Evolutionary conservation across 2,113 vertebrate genomes (phyloP), one percentile per base, ranked within the genome.

Genomic region (Pavo muticus): DNA sequence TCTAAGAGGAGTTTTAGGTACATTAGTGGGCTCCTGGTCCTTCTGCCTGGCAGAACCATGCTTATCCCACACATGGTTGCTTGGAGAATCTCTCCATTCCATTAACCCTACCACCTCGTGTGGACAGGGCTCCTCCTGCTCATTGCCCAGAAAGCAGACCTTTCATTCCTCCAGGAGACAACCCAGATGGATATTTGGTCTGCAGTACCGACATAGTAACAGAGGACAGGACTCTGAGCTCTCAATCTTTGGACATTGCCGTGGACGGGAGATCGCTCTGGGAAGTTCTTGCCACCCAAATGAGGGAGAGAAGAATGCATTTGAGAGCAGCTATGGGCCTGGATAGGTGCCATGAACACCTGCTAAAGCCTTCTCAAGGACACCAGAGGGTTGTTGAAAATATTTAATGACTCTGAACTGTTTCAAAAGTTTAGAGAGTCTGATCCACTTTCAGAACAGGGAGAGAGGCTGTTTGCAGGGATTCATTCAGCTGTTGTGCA

Each of bases 1-100:
- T 88, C 73, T 92, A 92, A 95, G 95, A 54, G 16, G 48, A 92
- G 57, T 72, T 93, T 69, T 54, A 89, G 71, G 44, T 11, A 1
- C 52, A 61, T 92, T 95, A 89, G 72, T 2, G 20, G 56, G n/a
- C 76, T 93, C 14, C 74, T 0, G 0, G 30, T 93, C 37, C 68
- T 85, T 44, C 68, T 91, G 50, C 37, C n/a, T 54, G 77, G 64
- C 67, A 68, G 5, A 67, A 32, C 63, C 4, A 1, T 70, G 45
- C 45, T 61, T 17, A 37, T 71, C 39, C 47, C 2, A 2, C 18
- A 32, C 9, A 2, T 17, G 21, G 19, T 11, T 82, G 19, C 20
- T 80, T 90, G 54, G 35, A 80, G 63, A 88, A 79, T 11, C 20
- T 39, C 70, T 82, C 50, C 5, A 2, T 75, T 76, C 42, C 29